Base-by-base conservation (phyloP, 2,797 vertebrate genomes). In the Atherinosoma microstoma region DNA sequence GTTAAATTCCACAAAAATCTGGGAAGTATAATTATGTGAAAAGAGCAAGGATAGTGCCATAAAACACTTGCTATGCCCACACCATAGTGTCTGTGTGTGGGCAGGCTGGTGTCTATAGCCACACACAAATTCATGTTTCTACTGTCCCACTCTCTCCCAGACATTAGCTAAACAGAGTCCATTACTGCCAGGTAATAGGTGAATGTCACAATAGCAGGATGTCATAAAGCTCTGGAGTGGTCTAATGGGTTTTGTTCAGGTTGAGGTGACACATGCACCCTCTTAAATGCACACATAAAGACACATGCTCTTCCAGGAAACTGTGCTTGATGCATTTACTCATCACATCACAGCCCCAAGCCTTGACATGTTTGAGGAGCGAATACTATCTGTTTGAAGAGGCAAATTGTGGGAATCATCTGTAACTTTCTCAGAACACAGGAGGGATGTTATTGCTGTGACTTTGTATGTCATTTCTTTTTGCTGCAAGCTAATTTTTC, bases 171-270 rank as follows among this genome's bases (percentile, higher is more conserved):
- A 80, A 88, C 84, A 93, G 87, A 93, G 77, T 92, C 92, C 93
- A 94, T 94, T 93, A 94, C 92, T 92, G 91, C 82, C 92, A 91
- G 90, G 92, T 95, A 93, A 94, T 93, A 90, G 91, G 67, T 90
- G 88, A 92, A 94, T 93, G 91, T 93, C 89, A 92, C 91, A 91
- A 93, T 91, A 88, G 90, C 92, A 92, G 94, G 89, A 94, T 93
- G 92, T 93, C 90, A 87, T 94, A 95, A 93, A 93, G 91, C 90
- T 93, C 84, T 92, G 87, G 90, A 93, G 93, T 87, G 83, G 87
- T 89, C 91, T 94, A 93, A 94, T 94, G 93, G 91, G 87, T 92
- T 93, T 93, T 94, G 91, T 94, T 94, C 91, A 88, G 92, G 91
- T 90, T 93, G 87, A 92, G 87, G 84, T 92, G 91, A 92, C 89